These are phyloP conservation scores for Agrochola litura DNA, from an alignment of 2,888 invertebrate species.

Conservation along the genomic window DNA sequence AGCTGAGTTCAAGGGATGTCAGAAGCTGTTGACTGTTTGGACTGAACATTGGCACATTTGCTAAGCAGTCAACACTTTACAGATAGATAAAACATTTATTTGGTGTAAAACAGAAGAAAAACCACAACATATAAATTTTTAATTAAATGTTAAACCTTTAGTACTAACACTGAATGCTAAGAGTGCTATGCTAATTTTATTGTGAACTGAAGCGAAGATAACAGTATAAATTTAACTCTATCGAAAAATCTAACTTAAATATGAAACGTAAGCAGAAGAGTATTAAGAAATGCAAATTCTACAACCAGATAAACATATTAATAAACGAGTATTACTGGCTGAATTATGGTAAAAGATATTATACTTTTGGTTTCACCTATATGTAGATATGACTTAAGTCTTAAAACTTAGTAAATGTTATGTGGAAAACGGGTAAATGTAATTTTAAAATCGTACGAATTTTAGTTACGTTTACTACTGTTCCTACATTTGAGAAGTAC, in stretches of 20 bases:
- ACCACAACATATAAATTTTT: background rate
- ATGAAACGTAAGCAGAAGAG: background rate
- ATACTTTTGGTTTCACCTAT: background rate
- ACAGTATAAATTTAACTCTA: background rate
- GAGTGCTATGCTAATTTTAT: background rate
- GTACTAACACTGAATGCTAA: background rate
- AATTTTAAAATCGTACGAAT: background rate
- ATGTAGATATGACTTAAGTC: too few species aligned
- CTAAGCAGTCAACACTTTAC: background rate
- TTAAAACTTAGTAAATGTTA: background rate
- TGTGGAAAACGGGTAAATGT: background rate
- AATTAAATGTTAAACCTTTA: too few species aligned
- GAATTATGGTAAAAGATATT: background rate
- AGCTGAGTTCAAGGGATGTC: slow-evolving; percentile 28
- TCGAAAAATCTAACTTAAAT: background rate
- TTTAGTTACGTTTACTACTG: background rate
- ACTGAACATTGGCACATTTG: background rate
- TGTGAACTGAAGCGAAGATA: background rate
- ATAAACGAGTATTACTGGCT: background rate
- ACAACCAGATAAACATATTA: background rate
- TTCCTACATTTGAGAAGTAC: background rate
- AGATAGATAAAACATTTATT: background rate
- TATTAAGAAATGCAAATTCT: background rate
- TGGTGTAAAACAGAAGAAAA: background rate
- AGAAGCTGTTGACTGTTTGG: slow-evolving; percentile 5